Evolutionary conservation across 2,888 invertebrate species (phyloP).

Genomic region (Cephus pulcher): DNA sequence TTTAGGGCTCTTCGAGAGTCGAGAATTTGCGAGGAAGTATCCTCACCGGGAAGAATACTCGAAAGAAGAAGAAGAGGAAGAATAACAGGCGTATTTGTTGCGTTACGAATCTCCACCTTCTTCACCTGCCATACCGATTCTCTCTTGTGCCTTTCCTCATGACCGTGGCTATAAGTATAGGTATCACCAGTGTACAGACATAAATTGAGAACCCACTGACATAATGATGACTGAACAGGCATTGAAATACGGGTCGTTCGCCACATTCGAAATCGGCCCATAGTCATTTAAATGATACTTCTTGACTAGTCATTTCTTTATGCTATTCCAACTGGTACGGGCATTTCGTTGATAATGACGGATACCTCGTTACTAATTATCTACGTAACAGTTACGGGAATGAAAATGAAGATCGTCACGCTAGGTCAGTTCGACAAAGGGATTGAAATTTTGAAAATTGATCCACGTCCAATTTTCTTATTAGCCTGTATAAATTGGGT

Average conservation of each 20-base stretch:
- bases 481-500: not conserved
- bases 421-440: not conserved
- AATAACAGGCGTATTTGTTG: not conserved
- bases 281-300: not conserved
- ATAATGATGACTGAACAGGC: constrained; percentile 35
- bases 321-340: not conserved
- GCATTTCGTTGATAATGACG: not conserved
- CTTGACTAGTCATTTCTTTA: not conserved
- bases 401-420: not conserved
- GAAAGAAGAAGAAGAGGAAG: not conserved
- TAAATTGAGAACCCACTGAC: constrained; percentile 43
- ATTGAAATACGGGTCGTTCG: constrained; percentile 7
- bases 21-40: constrained; percentile 16
- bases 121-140: constrained; percentile 4
- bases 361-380: not conserved
- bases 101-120: constrained; percentile 8
- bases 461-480: not conserved
- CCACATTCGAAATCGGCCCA: not conserved
- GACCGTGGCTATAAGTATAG: constrained; percentile 3
- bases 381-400: not conserved
- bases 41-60: not conserved
- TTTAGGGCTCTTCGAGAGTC: constrained; percentile 18
- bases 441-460: not conserved
- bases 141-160: not conserved
- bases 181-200: constrained; percentile 21